phyloP scores from a whole-genome alignment of 2,888 invertebrate genomes.

The Catocala nupta region DNA sequence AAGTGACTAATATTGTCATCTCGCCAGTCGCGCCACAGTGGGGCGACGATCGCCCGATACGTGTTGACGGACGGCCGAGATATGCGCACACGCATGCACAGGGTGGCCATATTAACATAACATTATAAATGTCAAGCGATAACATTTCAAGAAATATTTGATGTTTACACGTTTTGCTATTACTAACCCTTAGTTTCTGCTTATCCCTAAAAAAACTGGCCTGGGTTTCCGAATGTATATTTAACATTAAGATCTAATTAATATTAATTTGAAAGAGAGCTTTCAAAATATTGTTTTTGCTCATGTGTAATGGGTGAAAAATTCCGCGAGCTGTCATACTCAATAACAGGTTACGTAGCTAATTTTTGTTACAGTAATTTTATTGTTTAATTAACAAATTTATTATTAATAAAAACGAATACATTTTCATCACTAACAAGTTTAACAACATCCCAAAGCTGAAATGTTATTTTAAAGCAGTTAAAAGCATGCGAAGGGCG shows the following conservation, averaged over 20 bases:
- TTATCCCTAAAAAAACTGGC: no score
- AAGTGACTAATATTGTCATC: slow-evolving; percentile 45
- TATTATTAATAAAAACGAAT: slow-evolving; percentile 24
- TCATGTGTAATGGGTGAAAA: neutral
- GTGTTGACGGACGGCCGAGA: slow-evolving; percentile 73
- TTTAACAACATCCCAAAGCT: slow-evolving; percentile 18
- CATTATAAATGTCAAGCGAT: slow-evolving; percentile 9
- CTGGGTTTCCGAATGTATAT: no score
- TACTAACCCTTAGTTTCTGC: no score
- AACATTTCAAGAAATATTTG: no score
- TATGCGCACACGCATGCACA: slow-evolving; percentile 59
- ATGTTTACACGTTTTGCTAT: no score
- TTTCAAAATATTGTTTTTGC: neutral
- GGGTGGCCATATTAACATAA: slow-evolving; percentile 59
- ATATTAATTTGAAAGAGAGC: no score
- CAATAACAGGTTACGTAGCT: neutral
- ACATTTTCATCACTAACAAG: slow-evolving; percentile 36
- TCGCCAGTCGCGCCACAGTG: slow-evolving; percentile 53
- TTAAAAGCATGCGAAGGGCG: slow-evolving; percentile 39
- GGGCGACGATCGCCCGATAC: slow-evolving; percentile 76
- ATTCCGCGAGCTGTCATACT: neutral
- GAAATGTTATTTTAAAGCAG: slow-evolving; percentile 24
- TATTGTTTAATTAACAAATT: slow-evolving; percentile 25
- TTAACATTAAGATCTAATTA: no score
- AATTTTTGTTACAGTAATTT: neutral